Evolutionary conservation across 1,140 invertebrate species (phyloP).

Genomic region (Pogonognathellus flavescens): DNA sequence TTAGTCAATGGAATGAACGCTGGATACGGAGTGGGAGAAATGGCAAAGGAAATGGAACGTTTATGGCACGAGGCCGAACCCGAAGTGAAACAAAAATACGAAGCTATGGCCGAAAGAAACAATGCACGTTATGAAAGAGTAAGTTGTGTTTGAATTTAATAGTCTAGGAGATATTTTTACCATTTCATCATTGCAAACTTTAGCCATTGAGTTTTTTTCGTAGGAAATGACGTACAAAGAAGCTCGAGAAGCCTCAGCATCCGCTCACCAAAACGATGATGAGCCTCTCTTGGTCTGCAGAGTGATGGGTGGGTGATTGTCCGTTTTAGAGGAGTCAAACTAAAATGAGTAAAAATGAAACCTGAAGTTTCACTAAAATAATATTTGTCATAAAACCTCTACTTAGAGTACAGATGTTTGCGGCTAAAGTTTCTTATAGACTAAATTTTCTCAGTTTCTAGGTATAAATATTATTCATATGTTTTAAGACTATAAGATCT

Average conservation of each 20-base stretch:
- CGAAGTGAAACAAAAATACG: constrained; percentile 88
- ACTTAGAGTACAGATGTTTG: too few species aligned
- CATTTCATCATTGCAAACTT: too few species aligned
- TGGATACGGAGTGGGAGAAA: constrained; percentile 95
- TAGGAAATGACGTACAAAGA: constrained; percentile 85
- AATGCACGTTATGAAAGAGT: constrained; percentile 95
- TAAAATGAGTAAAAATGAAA: constrained; percentile 68
- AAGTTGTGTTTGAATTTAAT: constrained; percentile 68
- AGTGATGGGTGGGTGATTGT: constrained; percentile 73
- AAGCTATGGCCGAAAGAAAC: constrained; percentile 92
- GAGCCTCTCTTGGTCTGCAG: too few species aligned
- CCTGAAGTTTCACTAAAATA: not conserved
- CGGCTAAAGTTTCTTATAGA: too few species aligned
- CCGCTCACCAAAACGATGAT: constrained; percentile 75
- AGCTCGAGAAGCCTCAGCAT: constrained; percentile 71
- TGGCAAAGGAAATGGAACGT: constrained; percentile 96
- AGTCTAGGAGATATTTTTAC: too few species aligned
- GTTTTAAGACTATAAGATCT: not conserved
- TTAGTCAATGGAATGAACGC: constrained; percentile 93
- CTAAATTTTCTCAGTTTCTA: too few species aligned
- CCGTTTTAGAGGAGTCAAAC: constrained; percentile 71
- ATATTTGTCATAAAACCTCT: not conserved
- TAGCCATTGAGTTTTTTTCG: too few species aligned
- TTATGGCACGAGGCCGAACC: constrained; percentile 92
- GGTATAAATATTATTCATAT: too few species aligned